A percentile compares a stretch with the other conserved stretches of the same genome.
Conservation (phyloP, 1,140 invertebrate species). For the Sesamia nonagrioides region DNA sequence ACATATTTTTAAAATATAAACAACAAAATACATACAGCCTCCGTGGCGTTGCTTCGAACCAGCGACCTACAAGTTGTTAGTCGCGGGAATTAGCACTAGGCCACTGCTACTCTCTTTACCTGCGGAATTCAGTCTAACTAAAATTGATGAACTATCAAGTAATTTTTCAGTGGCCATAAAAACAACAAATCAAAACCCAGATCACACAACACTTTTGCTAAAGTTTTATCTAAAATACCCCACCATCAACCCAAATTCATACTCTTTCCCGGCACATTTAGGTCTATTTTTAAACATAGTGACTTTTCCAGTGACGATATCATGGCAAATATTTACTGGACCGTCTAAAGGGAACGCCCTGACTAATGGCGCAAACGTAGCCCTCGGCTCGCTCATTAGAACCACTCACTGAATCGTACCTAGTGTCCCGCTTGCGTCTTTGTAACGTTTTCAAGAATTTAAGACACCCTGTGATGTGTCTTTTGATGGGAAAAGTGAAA, state of each 20-base stretch:
- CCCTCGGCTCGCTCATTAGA: slow-evolving; percentile 53
- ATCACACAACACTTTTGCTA: slow-evolving; percentile 15
- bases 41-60: too few species aligned
- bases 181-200: background rate
- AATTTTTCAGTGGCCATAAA: background rate
- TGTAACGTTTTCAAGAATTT: slow-evolving; percentile 41
- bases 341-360: slow-evolving; percentile 55
- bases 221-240: background rate
- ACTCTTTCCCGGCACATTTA: background rate
- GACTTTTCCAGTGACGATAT: slow-evolving; percentile 43
- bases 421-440: slow-evolving; percentile 33
- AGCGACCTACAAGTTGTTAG: too few species aligned
- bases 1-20: too few species aligned
- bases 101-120: too few species aligned
- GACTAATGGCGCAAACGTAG: slow-evolving; percentile 55
- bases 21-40: too few species aligned
- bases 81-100: too few species aligned
- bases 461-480: slow-evolving; percentile 2
- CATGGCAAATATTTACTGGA: slow-evolving; percentile 60
- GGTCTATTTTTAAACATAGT: slow-evolving; percentile 8
- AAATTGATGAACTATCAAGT: too few species aligned
- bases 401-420: slow-evolving; percentile 46
- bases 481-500: slow-evolving; percentile 9
- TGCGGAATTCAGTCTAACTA: too few species aligned
- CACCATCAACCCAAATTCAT: background rate